phyloP scores from a whole-genome alignment of 37 sponge, comb jelly and placozoan species.

The Halisarca cf. caerulea region DNA sequence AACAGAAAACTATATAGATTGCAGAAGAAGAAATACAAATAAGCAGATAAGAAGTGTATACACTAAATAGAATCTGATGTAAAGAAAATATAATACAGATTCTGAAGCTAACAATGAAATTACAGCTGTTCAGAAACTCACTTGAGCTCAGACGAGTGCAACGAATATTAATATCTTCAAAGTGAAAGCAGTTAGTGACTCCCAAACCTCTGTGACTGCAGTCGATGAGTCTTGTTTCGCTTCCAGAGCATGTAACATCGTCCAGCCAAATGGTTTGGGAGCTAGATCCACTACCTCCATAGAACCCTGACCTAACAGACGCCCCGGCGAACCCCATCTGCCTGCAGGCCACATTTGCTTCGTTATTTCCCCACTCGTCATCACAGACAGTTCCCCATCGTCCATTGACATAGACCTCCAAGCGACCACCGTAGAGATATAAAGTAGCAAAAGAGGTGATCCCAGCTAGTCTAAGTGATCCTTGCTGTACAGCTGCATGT shows the following conservation, averaged over 20 bases:
- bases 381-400: conserved; percentile 26
- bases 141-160: neutral
- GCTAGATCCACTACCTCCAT: neutral
- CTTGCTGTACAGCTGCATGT: neutral
- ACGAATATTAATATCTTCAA: conserved; percentile 18
- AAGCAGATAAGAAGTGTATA: too few relatives aligned
- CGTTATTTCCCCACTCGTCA: neutral
- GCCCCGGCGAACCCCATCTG: conserved; percentile 9
- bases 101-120: too few relatives aligned
- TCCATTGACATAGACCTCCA: neutral
- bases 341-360: conserved; percentile 5
- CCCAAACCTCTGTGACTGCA: neutral
- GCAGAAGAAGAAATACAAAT: too few relatives aligned
- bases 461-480: neutral
- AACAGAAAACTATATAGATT: too few relatives aligned
- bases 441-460: neutral
- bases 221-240: neutral
- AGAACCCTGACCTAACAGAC: neutral
- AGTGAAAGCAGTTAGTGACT: neutral
- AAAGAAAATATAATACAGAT: too few relatives aligned
- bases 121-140: too few relatives aligned
- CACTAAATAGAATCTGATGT: too few relatives aligned
- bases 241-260: conserved; percentile 6
- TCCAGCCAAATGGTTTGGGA: conserved; percentile 22
- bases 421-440: conserved; percentile 11